Evolutionary conservation across 1,140 invertebrate species (phyloP).

Genomic region (Orussus abietinus): DNA sequence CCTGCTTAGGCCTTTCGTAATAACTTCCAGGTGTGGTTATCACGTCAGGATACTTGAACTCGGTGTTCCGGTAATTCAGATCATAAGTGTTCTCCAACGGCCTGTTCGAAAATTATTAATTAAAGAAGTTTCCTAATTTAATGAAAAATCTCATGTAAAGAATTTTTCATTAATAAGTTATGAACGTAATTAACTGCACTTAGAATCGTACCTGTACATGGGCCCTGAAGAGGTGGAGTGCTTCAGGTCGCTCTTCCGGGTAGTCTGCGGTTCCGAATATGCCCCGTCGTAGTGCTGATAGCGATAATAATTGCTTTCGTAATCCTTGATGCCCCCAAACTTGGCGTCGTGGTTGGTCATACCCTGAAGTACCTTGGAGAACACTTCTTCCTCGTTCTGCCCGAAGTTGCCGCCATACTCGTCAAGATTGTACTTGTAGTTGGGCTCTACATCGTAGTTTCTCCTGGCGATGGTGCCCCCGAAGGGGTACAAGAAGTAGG

Average conservation of each 20-base stretch:
- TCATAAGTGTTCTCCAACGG: constrained; percentile 32
- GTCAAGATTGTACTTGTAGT: constrained; percentile 61
- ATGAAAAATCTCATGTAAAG: too few relatives aligned
- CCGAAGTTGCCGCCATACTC: constrained; percentile 62
- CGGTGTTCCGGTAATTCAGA: constrained; percentile 39
- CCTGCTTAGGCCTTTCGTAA: constrained; percentile 32
- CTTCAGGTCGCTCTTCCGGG: constrained; percentile 26
- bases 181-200: constrained; percentile 14
- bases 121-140: too few relatives aligned
- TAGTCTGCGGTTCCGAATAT: constrained; percentile 19
- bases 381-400: constrained; percentile 69
- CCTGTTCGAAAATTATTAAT: too few relatives aligned
- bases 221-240: constrained; percentile 20
- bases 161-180: too few relatives aligned
- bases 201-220: constrained; percentile 15
- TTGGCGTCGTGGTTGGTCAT: constrained; percentile 55
- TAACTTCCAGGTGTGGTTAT: constrained; percentile 33
- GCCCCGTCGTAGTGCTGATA: constrained; percentile 32
- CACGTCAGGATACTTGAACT: constrained; percentile 40
- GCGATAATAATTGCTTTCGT: constrained; percentile 33
- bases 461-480: constrained; percentile 60
- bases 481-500: constrained; percentile 73
- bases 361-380: constrained; percentile 69
- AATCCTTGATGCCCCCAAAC: constrained; percentile 26
- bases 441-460: constrained; percentile 62